phyloP scores from a whole-genome alignment of 2,888 invertebrate genomes.

The Drosophila villosipedis region DNA sequence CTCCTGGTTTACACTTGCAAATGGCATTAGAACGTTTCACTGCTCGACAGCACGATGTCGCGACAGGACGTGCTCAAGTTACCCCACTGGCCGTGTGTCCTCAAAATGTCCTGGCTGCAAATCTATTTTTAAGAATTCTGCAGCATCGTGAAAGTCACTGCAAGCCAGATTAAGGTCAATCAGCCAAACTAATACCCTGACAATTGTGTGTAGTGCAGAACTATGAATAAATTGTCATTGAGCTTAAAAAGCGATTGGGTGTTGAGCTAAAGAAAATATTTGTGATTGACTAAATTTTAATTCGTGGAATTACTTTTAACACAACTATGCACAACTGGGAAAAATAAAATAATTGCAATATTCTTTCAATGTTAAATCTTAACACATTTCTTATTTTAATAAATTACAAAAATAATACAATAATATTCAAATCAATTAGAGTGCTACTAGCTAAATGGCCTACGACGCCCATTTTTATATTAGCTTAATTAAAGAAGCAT shows the following conservation, averaged over 20 bases:
- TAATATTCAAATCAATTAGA: not conserved
- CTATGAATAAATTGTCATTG: not conserved
- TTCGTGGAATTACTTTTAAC: not conserved
- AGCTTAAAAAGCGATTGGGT: not conserved
- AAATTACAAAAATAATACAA: not conserved
- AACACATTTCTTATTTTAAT: fast-evolving
- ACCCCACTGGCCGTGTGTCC: constrained; percentile 35
- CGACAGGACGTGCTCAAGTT: constrained; percentile 60
- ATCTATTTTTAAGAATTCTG: constrained; percentile 72
- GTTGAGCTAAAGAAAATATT: not conserved
- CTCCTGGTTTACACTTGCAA: constrained; percentile 38
- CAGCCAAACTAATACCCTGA: constrained; percentile 21
- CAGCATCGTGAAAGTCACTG: constrained; percentile 51
- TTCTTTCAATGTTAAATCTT: not conserved
- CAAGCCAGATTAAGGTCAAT: constrained; percentile 46
- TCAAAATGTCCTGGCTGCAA: constrained; percentile 45
- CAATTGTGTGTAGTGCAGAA: not conserved
- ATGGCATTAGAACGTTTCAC: constrained; percentile 66
- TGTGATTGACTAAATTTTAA: not conserved
- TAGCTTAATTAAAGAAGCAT: not conserved
- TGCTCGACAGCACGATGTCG: constrained; percentile 35
- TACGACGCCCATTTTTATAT: not conserved
- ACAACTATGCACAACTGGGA: not conserved
- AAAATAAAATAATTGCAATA: not conserved
- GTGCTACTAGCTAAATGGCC: not conserved